Base-by-base conservation (phyloP, 2,113 vertebrate species). In the Bubalus kerabau region DNA sequence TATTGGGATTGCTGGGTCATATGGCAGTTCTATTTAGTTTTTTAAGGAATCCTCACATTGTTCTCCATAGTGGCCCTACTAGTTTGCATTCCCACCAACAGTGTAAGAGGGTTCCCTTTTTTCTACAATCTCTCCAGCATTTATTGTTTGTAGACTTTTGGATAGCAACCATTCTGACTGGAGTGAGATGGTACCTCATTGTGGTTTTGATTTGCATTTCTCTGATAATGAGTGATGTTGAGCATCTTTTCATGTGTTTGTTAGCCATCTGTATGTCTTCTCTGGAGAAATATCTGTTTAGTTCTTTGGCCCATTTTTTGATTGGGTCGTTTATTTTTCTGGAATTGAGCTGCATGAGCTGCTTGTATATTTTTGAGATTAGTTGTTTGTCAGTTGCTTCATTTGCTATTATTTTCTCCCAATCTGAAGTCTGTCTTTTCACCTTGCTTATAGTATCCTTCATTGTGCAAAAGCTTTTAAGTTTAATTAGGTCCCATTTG, bases 41-140 rank as follows among this genome's bases (percentile, higher is more conserved):
- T 64, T 64, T 17, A 64, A n/a, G 30, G 62, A 64, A n/a, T n/a
- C 30, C 0, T 0, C 7, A 64, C 62, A n/a, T 3, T n/a, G 30
- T 64, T 64, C 15, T n/a, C 7, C 30, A 64, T 4, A 64, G 62
- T 64, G 30, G 62, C 3, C 0, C 0, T 64, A 64, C 15, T 8
- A n/a, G 15, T 64, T n/a, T n/a, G 62, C 62, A 64, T 64, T 64
- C 15, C 30, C 62, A 64, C 30, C 3, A 32, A 19, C 32, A 64
- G 62, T 67, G 16, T n/a, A 17, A 19, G 16, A n/a, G 62, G 32
- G 16, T 67, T 67, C 16, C 32, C 32, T 17, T 67, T 67, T 67
- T 32, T 67, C 16, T 7, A 67, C 32, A 67, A 3, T 16, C 7
- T 67, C 62, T 67, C 32, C 62, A 67, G 32, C 32, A 67, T n/a